phyloP scores from a whole-genome alignment of 1,140 invertebrate genomes.

The Periplaneta americana region DNA sequence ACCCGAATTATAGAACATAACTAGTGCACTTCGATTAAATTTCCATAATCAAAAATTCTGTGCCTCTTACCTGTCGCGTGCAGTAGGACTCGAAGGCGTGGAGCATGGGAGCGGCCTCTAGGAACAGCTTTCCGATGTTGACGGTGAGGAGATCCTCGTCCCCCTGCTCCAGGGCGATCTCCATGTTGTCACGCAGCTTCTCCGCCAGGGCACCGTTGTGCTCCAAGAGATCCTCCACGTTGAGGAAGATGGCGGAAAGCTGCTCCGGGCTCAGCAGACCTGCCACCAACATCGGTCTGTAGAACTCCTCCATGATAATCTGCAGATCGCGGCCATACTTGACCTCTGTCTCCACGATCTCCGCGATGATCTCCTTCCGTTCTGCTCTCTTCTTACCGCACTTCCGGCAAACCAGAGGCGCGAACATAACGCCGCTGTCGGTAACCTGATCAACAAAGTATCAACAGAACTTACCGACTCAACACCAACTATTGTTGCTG shows the following conservation, averaged over 20 bases:
- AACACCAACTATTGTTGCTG: too few species aligned
- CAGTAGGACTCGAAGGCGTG: slow-evolving; percentile 94
- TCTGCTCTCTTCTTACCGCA: slow-evolving; percentile 83
- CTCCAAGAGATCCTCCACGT: slow-evolving; percentile 86
- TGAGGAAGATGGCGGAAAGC: slow-evolving; percentile 75
- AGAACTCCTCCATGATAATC: slow-evolving; percentile 91
- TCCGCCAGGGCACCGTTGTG: slow-evolving; percentile 83
- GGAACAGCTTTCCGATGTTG: slow-evolving; percentile 85
- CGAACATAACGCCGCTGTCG: slow-evolving; percentile 58
- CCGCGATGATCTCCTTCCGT: slow-evolving; percentile 89
- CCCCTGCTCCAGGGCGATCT: slow-evolving; percentile 72
- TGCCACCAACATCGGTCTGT: slow-evolving; percentile 86
- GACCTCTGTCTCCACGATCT: slow-evolving; percentile 94
- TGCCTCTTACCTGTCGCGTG: slow-evolving; percentile 57
- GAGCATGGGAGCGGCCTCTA: slow-evolving; percentile 89
- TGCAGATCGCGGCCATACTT: slow-evolving; percentile 90
- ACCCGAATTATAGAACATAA: too few species aligned
- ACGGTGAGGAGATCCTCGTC: slow-evolving; percentile 82
- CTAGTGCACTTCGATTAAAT: not conserved
- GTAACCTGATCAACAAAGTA: not conserved
- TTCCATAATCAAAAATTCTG: not conserved
- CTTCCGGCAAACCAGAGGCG: slow-evolving; percentile 78
- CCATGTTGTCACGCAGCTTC: slow-evolving; percentile 79
- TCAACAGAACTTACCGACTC: not conserved
- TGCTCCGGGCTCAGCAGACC: slow-evolving; percentile 54